These are phyloP conservation scores for Shinisaurus crocodilurus DNA, from an alignment of 2,113 vertebrate species.

Conservation along the genomic window DNA sequence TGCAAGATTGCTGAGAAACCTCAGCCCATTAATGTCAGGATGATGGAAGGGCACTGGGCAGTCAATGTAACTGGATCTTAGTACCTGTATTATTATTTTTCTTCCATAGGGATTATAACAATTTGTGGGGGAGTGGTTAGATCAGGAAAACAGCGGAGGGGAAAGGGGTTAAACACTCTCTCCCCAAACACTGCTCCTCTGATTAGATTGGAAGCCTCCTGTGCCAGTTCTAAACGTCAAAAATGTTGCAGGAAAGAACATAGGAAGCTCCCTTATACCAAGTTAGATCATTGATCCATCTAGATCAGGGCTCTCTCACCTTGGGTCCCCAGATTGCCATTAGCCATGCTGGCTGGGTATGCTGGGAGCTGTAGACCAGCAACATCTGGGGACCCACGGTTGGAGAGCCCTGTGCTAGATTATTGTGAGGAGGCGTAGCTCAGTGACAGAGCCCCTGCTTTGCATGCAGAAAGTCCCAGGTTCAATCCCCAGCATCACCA, in stretches of 20 bases:
- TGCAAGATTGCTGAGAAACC: conserved; percentile 7
- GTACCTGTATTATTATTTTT: background rate
- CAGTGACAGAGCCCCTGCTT: too few relatives aligned
- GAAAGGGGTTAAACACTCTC: background rate
- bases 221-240: background rate
- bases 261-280: background rate
- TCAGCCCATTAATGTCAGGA: background rate
- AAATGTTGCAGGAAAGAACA: background rate
- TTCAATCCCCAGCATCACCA: too few relatives aligned
- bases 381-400: too few relatives aligned
- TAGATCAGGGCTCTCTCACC: too few relatives aligned
- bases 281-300: too few relatives aligned
- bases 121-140: background rate
- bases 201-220: background rate
- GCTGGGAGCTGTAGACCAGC: too few relatives aligned
- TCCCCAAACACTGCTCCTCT: background rate
- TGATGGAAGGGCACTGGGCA: background rate
- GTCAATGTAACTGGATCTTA: background rate
- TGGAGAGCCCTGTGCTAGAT: too few relatives aligned
- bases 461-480: too few relatives aligned
- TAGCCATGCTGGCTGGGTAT: too few relatives aligned
- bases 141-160: background rate
- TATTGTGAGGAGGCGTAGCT: too few relatives aligned
- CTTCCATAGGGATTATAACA: background rate
- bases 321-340: too few relatives aligned